Conservation (phyloP, 2,113 vertebrate genomes). For the Plectropomus leopardus region DNA sequence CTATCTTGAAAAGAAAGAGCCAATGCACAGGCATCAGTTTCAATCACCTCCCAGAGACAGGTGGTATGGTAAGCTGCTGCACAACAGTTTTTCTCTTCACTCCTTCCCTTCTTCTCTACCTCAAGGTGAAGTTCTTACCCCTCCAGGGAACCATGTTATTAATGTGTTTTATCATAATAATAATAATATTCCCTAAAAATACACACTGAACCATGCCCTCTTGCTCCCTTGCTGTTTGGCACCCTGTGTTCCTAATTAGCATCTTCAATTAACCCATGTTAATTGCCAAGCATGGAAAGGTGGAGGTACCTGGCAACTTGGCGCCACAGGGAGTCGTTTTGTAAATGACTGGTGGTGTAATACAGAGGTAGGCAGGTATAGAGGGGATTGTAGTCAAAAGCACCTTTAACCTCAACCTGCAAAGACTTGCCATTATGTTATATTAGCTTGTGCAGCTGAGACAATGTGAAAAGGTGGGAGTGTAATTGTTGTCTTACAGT, state of each 20-base stretch:
- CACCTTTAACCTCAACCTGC: constrained; percentile 36
- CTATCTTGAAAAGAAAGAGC: constrained; percentile 86
- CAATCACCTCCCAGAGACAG: constrained; percentile 84
- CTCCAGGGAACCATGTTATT: constrained; percentile 80
- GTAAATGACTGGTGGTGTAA: constrained; percentile 70
- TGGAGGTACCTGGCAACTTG: constrained; percentile 66
- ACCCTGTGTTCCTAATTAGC: constrained; percentile 84
- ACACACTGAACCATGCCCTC: constrained; percentile 71
- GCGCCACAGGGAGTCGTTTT: constrained; percentile 70
- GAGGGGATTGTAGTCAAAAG: constrained; percentile 23
- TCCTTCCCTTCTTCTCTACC: constrained; percentile 49
- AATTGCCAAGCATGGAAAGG: constrained; percentile 75
- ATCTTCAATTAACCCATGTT: constrained; percentile 86
- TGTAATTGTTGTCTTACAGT: constrained; percentile 14
- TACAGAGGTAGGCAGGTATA: constrained; percentile 19
- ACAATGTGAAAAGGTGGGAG: neutral
- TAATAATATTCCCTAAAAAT: constrained; percentile 85
- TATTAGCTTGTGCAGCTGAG: neutral
- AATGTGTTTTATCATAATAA: constrained; percentile 84
- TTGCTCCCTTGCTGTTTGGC: constrained; percentile 82
- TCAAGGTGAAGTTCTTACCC: constrained; percentile 84
- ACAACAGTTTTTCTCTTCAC: constrained; percentile 60
- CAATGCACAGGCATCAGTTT: constrained; percentile 81
- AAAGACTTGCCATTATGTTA: constrained; percentile 29
- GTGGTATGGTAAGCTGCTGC: constrained; percentile 72